These are phyloP conservation scores for Mastomys coucha DNA, from an alignment of 2,113 vertebrate species.

Conservation along the genomic window DNA sequence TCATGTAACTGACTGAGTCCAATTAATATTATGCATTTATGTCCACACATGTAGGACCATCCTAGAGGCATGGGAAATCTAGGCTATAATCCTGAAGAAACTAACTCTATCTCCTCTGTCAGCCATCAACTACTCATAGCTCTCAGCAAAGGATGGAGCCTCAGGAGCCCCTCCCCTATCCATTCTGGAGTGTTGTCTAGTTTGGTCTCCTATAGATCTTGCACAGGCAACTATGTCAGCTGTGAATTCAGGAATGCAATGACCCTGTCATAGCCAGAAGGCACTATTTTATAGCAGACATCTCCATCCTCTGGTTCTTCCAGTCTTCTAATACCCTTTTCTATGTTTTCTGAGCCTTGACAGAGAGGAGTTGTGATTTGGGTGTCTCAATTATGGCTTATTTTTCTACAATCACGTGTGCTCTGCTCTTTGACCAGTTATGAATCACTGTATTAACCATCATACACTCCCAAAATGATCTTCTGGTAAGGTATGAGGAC, in stretches of 20 bases:
- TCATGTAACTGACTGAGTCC: background rate
- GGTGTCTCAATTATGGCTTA: background rate
- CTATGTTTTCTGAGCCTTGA: background rate
- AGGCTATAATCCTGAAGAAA: background rate
- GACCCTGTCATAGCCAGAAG: background rate
- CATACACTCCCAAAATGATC: background rate
- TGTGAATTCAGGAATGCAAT: background rate
- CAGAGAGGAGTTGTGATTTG: background rate
- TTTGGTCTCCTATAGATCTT: background rate
- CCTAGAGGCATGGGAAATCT: background rate
- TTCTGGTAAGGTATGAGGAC: background rate
- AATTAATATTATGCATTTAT: background rate
- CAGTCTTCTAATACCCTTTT: no score
- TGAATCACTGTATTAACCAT: background rate
- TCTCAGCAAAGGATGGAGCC: background rate
- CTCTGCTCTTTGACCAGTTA: background rate
- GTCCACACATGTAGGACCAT: no score
- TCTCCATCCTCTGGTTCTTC: background rate
- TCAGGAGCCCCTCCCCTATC: no score
- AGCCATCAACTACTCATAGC: background rate
- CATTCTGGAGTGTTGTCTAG: background rate
- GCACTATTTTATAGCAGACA: background rate
- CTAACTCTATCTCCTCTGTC: background rate
- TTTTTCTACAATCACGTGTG: no score
- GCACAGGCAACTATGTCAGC: background rate